Base-by-base conservation (phyloP, 2,113 vertebrate species). In the Ictidomys tridecemlineatus region DNA sequence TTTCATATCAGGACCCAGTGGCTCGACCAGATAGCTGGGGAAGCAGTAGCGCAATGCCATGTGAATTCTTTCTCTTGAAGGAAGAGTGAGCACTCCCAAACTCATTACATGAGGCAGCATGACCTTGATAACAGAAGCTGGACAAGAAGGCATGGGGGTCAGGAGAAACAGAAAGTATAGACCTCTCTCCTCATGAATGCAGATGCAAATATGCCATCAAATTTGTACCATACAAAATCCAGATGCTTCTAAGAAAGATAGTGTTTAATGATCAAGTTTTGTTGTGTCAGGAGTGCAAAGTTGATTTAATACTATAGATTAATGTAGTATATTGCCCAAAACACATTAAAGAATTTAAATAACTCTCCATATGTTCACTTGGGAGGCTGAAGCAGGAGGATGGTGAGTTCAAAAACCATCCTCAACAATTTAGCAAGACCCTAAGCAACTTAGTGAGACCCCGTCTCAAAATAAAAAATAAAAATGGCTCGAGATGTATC, bases 251-350 rank as follows among this genome's bases (percentile, higher is more conserved):
- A 48, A 63, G 30, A 83, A 77, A 84, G 11, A 51, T 14, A 51
- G 18, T 73, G 2, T 85, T 28, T 85, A 83, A 39, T 74, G 39
- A 61, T 58, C 22, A 67, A 74, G 18, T 53, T 67, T 61, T 45
- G 0, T 91, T 92, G 74, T 78, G 63, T 91, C 53, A 95, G 32
- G 32, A 76, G 91, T 76, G 12, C 30, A 73, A 76, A 42, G 20
- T 80, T 51, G 80, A 77, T 74, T 95, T 95, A 85, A 58, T 61
- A 70, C 88, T 73, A 94, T 79, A 70, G 24, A 78, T 89, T 83
- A 67, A 48, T 85, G 4, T 56, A 58, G 13, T 37, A 76, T 48
- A 91, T 34, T 78, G 74, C 42, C 48, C 1, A 87, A 85, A 92
- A 51, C 28, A 61, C 10, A 65, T 20, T 32, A 61, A 91, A 92